Evolutionary conservation across 2,888 invertebrate genomes (phyloP).

Genomic region (Eupithecia dodoneata): DNA sequence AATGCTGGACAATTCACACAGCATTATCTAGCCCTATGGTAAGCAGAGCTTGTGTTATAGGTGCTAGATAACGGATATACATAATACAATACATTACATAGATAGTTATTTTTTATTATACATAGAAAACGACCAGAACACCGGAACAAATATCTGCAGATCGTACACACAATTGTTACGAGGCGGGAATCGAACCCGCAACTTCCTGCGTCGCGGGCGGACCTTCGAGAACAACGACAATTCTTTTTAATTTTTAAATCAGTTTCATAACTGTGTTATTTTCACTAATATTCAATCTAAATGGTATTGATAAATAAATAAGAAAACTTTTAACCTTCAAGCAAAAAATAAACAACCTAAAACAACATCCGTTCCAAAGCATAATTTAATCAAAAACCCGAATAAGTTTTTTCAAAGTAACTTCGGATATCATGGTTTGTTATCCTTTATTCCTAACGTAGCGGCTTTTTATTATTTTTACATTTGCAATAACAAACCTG

Average conservation of each 20-base stretch:
- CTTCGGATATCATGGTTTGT: not conserved
- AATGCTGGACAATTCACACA: no score
- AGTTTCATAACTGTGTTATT: not conserved
- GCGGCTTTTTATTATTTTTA: not conserved
- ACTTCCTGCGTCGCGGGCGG: no score
- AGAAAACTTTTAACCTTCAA: not conserved
- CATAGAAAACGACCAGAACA: no score
- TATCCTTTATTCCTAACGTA: slow-evolving; percentile 1
- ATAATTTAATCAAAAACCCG: not conserved
- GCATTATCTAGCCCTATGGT: no score
- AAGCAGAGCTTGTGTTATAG: no score
- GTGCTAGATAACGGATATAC: no score
- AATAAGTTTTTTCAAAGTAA: not conserved
- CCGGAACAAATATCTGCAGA: no score
- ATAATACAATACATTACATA: no score
- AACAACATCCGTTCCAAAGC: not conserved
- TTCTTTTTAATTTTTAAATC: not conserved
- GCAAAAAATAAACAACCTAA: not conserved
- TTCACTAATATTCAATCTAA: not conserved
- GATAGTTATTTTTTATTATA: no score
- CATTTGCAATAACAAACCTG: slow-evolving; percentile 3
- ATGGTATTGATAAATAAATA: not conserved
- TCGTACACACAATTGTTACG: no score
- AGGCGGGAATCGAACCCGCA: no score
- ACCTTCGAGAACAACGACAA: not conserved